Conservation (phyloP, 2,888 invertebrate species). For the Lathronympha strigana region DNA sequence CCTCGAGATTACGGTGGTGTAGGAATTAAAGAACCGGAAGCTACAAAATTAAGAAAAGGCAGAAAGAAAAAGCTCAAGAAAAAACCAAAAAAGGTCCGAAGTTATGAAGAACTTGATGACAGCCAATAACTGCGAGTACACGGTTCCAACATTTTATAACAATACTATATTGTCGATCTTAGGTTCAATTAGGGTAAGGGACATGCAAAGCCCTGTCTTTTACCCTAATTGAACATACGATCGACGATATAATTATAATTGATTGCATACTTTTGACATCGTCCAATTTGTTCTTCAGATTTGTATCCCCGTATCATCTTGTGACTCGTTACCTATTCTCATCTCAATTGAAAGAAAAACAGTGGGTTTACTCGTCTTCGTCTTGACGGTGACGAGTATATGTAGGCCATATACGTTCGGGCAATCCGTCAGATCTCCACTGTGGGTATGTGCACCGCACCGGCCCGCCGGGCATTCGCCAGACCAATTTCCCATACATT, state of each 20-base stretch:
- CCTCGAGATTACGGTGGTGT: slow-evolving; percentile 59
- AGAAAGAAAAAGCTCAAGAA: slow-evolving; percentile 15
- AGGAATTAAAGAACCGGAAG: slow-evolving; percentile 54
- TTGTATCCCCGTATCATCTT: not conserved
- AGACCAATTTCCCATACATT: no score
- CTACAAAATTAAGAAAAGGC: slow-evolving; percentile 42
- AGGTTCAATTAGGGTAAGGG: no score
- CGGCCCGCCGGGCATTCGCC: no score
- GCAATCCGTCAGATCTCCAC: no score
- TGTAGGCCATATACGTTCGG: no score
- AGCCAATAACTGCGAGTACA: not conserved
- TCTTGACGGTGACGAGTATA: no score
- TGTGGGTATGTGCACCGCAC: no score
- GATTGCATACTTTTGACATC: not conserved
- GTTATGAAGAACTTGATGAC: not conserved
- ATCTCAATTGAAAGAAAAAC: not conserved
- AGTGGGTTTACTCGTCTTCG: not conserved
- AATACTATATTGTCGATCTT: not conserved
- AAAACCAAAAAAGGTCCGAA: not conserved
- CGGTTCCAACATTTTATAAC: not conserved
- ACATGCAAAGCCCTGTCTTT: no score
- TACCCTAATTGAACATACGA: no score
- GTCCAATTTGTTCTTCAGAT: not conserved
- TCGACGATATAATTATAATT: not conserved
- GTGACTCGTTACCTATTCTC: not conserved